Base-by-base conservation (phyloP, 2,888 invertebrate genomes). In the Trissonchulus latispiculum region DNA sequence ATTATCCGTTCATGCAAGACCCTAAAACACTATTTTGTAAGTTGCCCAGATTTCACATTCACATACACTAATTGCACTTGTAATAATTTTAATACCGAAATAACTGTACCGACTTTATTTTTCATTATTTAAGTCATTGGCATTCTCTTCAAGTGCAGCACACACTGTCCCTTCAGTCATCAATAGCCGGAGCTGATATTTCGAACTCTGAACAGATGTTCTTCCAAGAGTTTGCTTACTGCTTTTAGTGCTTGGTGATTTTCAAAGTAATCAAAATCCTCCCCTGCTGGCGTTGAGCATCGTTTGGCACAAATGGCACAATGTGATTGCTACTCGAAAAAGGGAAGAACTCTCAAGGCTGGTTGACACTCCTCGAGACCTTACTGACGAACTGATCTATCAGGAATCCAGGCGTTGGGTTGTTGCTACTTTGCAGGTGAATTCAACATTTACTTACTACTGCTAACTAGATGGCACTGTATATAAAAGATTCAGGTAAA, bases 371-470 rank as follows among this genome's bases (percentile, higher is more conserved):
- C 8, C 23, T 48, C 8, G 8, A 48, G 48, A 48, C 48, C 77
- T 78, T 76, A 75, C 77, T 0, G 48, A 48, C 48, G 48, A 48
- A 48, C 23, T 23, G 23, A 48, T 48, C 8, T 48, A 15, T 48
- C 23, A 23, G 48, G 48, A 48, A 48, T 8, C 48, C 8, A 48
- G 48, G 23, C 48, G 48, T 48, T 48, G 48, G 48, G 48, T 48
- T 8, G 48, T 48, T 8, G 48, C 48, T 48, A 8, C 8, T 48
- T 48, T 48, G 48, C 48, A 48, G 48, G 48, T 48, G 8, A 64
- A 87, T 88, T 73, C 75, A 79, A n/a, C 66, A n/a, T 31, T 64
- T 15, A 28, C 8, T 31, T 18, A 8, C 66, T 64, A 31, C 66
- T 64, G 15, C 66, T 18, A n/a, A n/a, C n/a, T n/a, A n/a, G n/a